phyloP scores from a whole-genome alignment of 2,113 vertebrate genomes.

The Microcebus lehilahytsara region DNA sequence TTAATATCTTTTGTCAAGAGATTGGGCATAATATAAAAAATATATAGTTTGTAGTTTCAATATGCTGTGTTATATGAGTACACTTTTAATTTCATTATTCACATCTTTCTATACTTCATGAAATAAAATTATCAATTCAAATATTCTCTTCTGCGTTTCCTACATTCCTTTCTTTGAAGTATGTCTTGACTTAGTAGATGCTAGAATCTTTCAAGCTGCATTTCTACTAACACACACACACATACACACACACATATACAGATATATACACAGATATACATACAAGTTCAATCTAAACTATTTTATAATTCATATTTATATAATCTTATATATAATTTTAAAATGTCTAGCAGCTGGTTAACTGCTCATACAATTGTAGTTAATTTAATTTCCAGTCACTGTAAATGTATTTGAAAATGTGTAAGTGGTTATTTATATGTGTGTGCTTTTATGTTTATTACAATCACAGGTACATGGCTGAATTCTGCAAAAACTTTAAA shows the following conservation, averaged over 20 bases:
- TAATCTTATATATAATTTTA: neutral
- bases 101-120: neutral
- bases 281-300: too few relatives aligned
- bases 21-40: neutral
- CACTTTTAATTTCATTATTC: neutral
- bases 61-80: neutral
- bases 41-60: neutral
- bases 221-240: neutral
- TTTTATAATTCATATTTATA: neutral
- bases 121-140: neutral
- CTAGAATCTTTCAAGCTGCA: neutral
- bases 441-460: neutral
- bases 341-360: neutral
- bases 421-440: neutral
- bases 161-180: neutral
- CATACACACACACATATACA: neutral
- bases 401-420: neutral
- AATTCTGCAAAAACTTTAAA: conserved; percentile 31
- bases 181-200: neutral
- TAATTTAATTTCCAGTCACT: conserved; percentile 33
- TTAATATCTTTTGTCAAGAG: neutral
- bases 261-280: neutral
- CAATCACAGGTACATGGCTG: neutral
- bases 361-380: neutral
- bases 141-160: neutral